These are phyloP conservation scores for Penaeus chinensis DNA, from an alignment of 1,140 invertebrate genomes.

Conservation along the genomic window DNA sequence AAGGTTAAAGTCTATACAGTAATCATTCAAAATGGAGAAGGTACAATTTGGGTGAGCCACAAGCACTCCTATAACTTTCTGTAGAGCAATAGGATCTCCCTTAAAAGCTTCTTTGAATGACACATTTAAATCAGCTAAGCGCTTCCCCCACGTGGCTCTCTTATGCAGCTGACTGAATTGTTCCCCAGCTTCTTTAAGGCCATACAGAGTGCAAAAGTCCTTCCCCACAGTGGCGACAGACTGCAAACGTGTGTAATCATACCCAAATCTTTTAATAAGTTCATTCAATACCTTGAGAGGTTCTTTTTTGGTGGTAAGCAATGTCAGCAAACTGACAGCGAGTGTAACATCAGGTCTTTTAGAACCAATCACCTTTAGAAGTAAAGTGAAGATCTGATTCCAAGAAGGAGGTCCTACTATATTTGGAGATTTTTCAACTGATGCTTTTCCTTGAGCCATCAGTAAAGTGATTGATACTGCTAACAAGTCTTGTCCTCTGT, in stretches of 20 bases:
- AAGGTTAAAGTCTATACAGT: conserved; percentile 55
- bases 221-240: conserved; percentile 47
- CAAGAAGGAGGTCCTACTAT: not conserved
- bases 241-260: conserved; percentile 53
- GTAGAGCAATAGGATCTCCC: conserved; percentile 41
- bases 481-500: conserved; percentile 51
- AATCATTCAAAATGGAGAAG: conserved; percentile 54
- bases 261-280: conserved; percentile 61
- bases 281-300: conserved; percentile 54
- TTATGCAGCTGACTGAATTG: conserved; percentile 52
- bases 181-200: conserved; percentile 41
- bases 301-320: conserved; percentile 43
- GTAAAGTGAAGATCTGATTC: conserved; percentile 51
- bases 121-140: conserved; percentile 49
- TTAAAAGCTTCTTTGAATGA: conserved; percentile 60
- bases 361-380: conserved; percentile 52
- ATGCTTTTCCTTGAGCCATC: not conserved
- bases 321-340: conserved; percentile 49
- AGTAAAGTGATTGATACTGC: conserved; percentile 20
- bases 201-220: conserved; percentile 55
- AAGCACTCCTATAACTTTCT: conserved; percentile 36
- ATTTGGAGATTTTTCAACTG: not conserved
- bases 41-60: conserved; percentile 52
- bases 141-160: conserved; percentile 60
- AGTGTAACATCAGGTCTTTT: conserved; percentile 47